phyloP scores from a whole-genome alignment of 2,888 invertebrate genomes.

The Zhengitettix transpicula region DNA sequence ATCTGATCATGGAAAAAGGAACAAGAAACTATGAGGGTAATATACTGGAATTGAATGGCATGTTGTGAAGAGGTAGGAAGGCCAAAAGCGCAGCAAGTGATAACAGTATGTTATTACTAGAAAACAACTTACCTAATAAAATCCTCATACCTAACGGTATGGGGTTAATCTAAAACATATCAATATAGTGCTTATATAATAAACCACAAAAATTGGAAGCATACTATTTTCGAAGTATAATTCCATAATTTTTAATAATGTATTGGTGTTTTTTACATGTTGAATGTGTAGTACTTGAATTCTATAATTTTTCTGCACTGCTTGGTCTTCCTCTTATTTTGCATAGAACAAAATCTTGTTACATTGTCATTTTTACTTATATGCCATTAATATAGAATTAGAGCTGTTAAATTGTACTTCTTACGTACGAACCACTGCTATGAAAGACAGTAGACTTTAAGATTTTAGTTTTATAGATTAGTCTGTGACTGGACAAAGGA shows the following conservation, averaged over 20 bases:
- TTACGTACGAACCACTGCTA: conserved; percentile 7
- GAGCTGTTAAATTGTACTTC: not conserved
- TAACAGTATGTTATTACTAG: not conserved
- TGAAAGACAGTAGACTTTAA: conserved; percentile 11
- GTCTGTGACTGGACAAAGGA: no score
- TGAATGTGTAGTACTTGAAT: conserved; percentile 7
- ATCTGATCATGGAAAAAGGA: no score
- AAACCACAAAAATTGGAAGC: conserved; percentile 12
- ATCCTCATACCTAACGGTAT: conserved; percentile 7
- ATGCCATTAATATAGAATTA: not conserved
- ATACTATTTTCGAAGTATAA: conserved; percentile 15
- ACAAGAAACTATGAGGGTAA: no score
- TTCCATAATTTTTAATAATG: conserved; percentile 13
- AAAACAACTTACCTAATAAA: conserved; percentile 2
- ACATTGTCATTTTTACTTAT: not conserved
- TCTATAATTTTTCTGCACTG: conserved; percentile 9
- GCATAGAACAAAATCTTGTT: not conserved
- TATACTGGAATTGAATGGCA: no score
- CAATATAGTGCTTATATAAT: conserved; percentile 15
- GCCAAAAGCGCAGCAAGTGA: conserved; percentile 5
- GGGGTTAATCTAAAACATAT: conserved; percentile 15
- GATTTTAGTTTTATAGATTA: not conserved
- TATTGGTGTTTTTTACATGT: conserved; percentile 13
- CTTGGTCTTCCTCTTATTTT: conserved; percentile 10
- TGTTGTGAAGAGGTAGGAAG: conserved; percentile 2